phyloP scores from a whole-genome alignment of 2,888 invertebrate genomes.

The Rosalia funebris region DNA sequence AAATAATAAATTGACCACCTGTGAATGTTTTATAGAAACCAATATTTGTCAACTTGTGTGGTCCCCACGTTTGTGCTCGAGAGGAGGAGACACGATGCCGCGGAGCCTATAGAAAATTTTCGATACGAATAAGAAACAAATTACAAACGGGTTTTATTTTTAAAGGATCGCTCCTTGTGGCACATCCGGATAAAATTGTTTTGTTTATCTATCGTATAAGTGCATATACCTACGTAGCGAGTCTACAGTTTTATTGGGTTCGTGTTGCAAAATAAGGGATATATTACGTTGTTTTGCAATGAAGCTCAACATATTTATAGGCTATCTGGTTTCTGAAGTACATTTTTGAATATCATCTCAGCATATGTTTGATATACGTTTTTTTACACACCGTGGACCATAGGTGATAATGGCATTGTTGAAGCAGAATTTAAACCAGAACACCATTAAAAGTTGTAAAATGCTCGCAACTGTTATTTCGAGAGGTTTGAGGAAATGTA shows the following conservation, averaged over 20 bases:
- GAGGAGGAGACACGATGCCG: slow-evolving; percentile 1
- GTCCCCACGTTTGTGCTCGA: slow-evolving; percentile 15
- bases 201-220: slow-evolving; percentile 1
- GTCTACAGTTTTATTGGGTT: background rate
- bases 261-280: background rate
- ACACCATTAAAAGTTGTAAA: no score
- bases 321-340: no score
- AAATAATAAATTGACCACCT: slow-evolving; percentile 27
- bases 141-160: slow-evolving; percentile 15
- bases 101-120: slow-evolving; percentile 18
- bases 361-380: no score
- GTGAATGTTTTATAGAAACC: slow-evolving; percentile 21
- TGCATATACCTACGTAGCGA: background rate
- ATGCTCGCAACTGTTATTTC: no score
- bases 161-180: slow-evolving; percentile 4
- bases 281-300: background rate
- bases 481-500: no score
- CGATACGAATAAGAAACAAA: slow-evolving; percentile 19
- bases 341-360: no score
- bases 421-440: no score
- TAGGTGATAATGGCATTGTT: no score
- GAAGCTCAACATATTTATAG: no score
- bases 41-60: slow-evolving; percentile 24
- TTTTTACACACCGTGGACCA: no score
- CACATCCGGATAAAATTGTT: slow-evolving; percentile 6